These are phyloP conservation scores for Scaptodrosophila latifasciaeformis DNA, from an alignment of 2,888 invertebrate genomes.

Conservation along the genomic window DNA sequence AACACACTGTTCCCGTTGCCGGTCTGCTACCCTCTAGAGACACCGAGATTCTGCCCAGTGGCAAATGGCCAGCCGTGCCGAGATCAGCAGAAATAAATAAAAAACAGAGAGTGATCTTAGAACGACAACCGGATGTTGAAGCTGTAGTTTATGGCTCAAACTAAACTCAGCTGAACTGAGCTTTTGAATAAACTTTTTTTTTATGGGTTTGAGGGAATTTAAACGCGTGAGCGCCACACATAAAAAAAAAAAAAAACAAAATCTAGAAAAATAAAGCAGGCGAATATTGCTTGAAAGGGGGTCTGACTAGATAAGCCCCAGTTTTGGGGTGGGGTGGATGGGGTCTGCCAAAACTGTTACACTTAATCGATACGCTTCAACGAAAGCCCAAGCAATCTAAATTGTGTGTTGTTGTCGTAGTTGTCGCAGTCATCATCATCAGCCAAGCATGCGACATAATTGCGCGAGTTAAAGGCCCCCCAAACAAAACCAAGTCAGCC, in stretches of 20 bases:
- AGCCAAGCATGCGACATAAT: conserved; percentile 72
- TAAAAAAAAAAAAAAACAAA: too few species aligned
- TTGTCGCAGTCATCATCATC: conserved; percentile 71
- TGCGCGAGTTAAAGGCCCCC: conserved; percentile 70
- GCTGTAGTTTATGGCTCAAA: conserved; percentile 43
- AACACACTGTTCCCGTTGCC: not conserved
- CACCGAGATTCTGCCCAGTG: too few species aligned
- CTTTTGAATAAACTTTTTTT: too few species aligned
- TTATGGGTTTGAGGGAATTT: too few species aligned
- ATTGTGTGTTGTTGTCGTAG: conserved; percentile 29
- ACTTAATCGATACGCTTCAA: conserved; percentile 69
- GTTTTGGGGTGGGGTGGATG: too few species aligned
- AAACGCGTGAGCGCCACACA: too few species aligned
- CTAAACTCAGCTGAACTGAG: conserved; percentile 30
- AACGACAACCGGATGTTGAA: conserved; percentile 65
- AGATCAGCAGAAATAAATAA: conserved; percentile 37
- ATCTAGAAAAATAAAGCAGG: too few species aligned
- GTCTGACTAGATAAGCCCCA: too few species aligned
- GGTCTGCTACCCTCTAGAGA: too few species aligned
- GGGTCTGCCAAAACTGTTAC: conserved; percentile 40
- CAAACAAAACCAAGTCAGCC: conserved; percentile 16
- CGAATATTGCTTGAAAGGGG: too few species aligned
- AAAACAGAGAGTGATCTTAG: conserved; percentile 44
- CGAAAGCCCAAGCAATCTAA: conserved; percentile 59
- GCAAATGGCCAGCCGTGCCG: conserved; percentile 34